phyloP scores from a whole-genome alignment of 2,888 invertebrate species.

The Pardosa pseudoannulata region DNA sequence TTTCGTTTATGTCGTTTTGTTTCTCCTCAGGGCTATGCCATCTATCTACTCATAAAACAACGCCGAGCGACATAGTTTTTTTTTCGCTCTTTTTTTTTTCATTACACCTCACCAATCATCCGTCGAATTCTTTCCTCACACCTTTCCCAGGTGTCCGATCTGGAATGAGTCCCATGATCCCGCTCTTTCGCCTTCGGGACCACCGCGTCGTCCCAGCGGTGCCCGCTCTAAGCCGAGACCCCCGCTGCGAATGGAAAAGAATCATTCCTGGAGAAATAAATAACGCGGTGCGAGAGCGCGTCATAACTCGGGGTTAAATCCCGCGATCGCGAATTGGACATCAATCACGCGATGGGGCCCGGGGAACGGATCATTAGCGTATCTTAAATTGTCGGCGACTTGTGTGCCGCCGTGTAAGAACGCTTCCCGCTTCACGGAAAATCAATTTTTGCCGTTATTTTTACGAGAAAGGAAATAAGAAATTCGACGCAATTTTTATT shows the following conservation, averaged over 20 bases:
- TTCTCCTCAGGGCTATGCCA: no score
- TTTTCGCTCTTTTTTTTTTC: not conserved
- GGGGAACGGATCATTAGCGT: not conserved
- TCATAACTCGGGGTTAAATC: constrained; percentile 59
- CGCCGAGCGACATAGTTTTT: not conserved
- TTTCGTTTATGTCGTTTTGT: no score
- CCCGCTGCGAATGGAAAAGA: not conserved
- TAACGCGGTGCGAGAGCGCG: constrained; percentile 18
- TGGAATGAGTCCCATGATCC: not conserved
- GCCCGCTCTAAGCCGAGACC: not conserved
- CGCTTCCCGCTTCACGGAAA: not conserved
- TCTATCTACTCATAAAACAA: not conserved
- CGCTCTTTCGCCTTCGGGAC: not conserved
- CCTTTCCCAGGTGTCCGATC: constrained; percentile 5
- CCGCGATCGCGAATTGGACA: constrained; percentile 16
- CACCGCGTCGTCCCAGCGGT: constrained; percentile 9
- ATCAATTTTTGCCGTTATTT: not conserved
- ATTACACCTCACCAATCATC: not conserved
- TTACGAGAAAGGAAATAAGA: no score
- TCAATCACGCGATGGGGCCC: constrained; percentile 6
- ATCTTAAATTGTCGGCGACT: not conserved
- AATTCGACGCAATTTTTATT: no score
- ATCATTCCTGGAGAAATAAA: constrained; percentile 10
- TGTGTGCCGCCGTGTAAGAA: no score
- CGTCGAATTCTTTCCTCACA: not conserved